These are phyloP conservation scores for Arctopsyche grandis DNA, from an alignment of 1,140 invertebrate species.

Conservation along the genomic window DNA sequence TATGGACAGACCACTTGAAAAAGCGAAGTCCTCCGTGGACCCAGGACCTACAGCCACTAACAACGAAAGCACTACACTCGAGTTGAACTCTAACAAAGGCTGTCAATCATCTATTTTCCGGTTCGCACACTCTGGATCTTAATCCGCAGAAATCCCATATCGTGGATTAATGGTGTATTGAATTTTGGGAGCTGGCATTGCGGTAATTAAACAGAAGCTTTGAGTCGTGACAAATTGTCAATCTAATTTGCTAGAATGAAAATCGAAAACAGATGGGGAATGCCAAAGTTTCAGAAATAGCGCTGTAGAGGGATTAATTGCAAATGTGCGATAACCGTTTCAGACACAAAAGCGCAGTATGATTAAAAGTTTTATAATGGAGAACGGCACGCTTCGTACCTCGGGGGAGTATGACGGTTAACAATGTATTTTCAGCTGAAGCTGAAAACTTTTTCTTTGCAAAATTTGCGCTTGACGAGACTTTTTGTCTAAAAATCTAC, in stretches of 20 bases:
- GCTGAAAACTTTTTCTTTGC: neutral
- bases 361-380: constrained; percentile 2
- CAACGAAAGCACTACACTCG: constrained; percentile 6
- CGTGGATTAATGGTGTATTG: no score
- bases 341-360: neutral
- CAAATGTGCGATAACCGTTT: neutral
- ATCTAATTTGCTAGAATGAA: no score
- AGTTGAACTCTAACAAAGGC: no score
- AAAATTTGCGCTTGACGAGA: neutral
- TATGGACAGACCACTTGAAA: neutral
- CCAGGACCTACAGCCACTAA: neutral
- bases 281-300: no score
- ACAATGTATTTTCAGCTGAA: constrained; percentile 22
- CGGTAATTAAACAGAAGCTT: no score
- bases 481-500: neutral
- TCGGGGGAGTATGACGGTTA: neutral
- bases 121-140: no score
- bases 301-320: no score
- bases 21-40: neutral
- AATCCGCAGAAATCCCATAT: no score
- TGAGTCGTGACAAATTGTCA: no score
- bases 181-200: no score
- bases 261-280: no score
- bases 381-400: neutral
- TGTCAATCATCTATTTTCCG: no score